Conservation (phyloP, 92 coral and sea anemone genomes). For the Metridium senile region DNA sequence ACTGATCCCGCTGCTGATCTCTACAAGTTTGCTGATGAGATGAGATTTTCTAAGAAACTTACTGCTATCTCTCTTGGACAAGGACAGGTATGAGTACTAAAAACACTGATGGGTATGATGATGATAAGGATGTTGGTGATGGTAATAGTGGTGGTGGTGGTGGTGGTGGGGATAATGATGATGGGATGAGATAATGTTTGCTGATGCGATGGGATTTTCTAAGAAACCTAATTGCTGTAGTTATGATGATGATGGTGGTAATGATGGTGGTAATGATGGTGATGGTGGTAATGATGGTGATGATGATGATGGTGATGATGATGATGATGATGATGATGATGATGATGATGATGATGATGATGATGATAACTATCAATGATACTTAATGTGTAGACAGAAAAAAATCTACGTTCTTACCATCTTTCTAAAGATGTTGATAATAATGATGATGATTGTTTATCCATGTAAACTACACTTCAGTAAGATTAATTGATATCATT, state of each 20-base stretch:
- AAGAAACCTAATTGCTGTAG: slow-evolving; percentile 96
- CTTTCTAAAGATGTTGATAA: no score
- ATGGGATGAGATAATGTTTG: no score
- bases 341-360: background rate
- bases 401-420: no score
- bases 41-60: slow-evolving; percentile 96
- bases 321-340: no score
- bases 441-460: no score
- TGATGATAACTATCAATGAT: background rate
- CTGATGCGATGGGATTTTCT: slow-evolving; percentile 97
- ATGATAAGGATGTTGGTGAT: background rate
- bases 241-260: no score
- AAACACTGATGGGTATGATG: background rate
- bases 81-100: slow-evolving; percentile 75
- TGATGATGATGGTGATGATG: background rate
- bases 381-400: background rate
- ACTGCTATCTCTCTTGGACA: slow-evolving; percentile 97
- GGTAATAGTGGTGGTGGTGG: background rate
- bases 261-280: background rate
- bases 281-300: background rate
- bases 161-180: background rate
- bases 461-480: no score
- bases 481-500: background rate
- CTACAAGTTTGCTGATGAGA: slow-evolving; percentile 99
- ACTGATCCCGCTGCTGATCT: slow-evolving; percentile 99